These are phyloP conservation scores for Lochmaea crataegi DNA, from an alignment of 2,888 invertebrate genomes.

Conservation along the genomic window DNA sequence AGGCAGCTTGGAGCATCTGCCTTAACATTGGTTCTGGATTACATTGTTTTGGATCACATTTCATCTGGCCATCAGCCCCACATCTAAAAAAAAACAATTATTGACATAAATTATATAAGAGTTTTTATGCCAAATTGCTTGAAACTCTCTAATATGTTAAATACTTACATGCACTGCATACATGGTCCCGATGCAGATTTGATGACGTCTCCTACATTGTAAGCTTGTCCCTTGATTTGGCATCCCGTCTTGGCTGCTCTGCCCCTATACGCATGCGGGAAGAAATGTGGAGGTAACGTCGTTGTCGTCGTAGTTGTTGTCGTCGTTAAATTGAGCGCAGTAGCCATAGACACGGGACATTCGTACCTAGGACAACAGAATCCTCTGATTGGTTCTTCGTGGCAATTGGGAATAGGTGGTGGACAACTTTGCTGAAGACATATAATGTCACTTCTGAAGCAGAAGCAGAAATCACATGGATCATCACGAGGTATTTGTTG, in stretches of 20 bases:
- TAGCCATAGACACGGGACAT: conserved; percentile 91
- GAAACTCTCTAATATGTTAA: not conserved
- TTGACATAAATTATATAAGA: no score
- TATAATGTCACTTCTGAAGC: conserved; percentile 95
- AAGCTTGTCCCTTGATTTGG: conserved; percentile 86
- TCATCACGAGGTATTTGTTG: conserved; percentile 95
- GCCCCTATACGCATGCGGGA: conserved; percentile 82
- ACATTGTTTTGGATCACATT: conserved; percentile 91
- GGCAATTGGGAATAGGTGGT: conserved; percentile 91
- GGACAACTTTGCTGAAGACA: conserved; percentile 96
- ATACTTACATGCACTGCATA: conserved; percentile 92
- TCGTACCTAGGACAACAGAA: conserved; percentile 96
- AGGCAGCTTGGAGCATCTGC: conserved; percentile 88
- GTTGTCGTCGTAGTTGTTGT: conserved; percentile 89
- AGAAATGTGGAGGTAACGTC: conserved; percentile 85
- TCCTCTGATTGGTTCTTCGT: conserved; percentile 91
- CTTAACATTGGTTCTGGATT: conserved; percentile 90
- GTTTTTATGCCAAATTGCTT: no score
- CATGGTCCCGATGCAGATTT: conserved; percentile 91
- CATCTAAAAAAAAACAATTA: conserved; percentile 74
- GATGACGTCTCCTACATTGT: conserved; percentile 87
- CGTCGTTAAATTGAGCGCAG: conserved; percentile 84
- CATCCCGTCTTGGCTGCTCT: conserved; percentile 83
- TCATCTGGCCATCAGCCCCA: conserved; percentile 93
- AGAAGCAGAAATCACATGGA: conserved; percentile 97